Evolutionary conservation across 2,113 vertebrate genomes (phyloP).

Genomic region (Psammodynastes pulverulentus): DNA sequence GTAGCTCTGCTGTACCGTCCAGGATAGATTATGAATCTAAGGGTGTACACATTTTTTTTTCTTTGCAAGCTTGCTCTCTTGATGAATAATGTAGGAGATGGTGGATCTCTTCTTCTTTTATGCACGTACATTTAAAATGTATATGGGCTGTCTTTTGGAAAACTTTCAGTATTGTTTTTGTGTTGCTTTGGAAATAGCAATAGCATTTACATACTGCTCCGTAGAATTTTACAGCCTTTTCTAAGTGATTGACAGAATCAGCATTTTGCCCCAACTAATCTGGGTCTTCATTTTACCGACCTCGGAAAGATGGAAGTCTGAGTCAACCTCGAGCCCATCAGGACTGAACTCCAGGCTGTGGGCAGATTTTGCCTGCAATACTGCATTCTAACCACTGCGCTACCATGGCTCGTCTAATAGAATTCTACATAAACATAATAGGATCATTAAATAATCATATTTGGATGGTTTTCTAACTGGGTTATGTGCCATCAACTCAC

Average conservation of each 20-base stretch:
- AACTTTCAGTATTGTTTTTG: neutral
- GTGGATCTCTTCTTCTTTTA: neutral
- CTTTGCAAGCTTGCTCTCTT: accelerated
- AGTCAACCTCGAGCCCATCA: neutral
- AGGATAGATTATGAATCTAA: no score
- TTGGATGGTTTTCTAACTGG: neutral
- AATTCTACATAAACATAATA: no score
- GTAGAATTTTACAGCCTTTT: neutral
- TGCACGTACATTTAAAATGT: neutral
- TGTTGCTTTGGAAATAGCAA: neutral
- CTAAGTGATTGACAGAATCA: neutral
- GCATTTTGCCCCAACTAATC: neutral
- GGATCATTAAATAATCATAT: neutral
- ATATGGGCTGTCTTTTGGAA: neutral
- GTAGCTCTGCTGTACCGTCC: neutral
- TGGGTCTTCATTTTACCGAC: neutral
- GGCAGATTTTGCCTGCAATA: neutral
- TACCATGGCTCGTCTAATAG: no score
- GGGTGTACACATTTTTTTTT: accelerated
- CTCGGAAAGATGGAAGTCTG: no score
- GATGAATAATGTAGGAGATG: neutral
- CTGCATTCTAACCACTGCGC: no score
- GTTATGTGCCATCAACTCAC: neutral
- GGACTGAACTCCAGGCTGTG: neutral
- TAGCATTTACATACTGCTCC: neutral